Base-by-base conservation (phyloP, 2,113 vertebrate species). In the Phalacrocorax brasilianus region DNA sequence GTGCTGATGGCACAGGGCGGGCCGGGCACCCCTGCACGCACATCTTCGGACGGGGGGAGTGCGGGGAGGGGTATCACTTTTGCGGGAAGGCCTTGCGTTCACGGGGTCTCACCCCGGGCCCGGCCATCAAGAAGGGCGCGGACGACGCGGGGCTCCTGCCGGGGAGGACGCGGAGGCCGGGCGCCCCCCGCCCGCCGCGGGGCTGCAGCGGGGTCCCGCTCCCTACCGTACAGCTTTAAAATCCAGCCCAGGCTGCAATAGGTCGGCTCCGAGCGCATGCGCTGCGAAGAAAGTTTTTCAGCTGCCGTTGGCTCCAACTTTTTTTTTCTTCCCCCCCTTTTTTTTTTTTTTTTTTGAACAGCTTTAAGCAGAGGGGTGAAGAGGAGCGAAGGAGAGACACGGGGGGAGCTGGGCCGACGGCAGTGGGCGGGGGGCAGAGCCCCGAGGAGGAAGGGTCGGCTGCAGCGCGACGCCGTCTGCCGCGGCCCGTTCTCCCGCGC, bases 241-340 rank as follows among this genome's bases (percentile, higher is more conserved):
- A 97, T 96, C 94, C 96, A 95, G 95, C 93, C 80, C 96, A 70
- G 93, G 42, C 96, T 98, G 97, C 97, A 95, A 98, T 98, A 98
- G 98, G 98, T 92, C 91, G 94, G 91, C 44, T 66, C 58, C 87
- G 17, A 26, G 98, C 99, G 99, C 99, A 99, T 99, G 99, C 99
- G 99, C 98, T 80, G 17, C 95, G 45, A 40, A 49, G 81, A 89
- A 97, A 98, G 95, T 91, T 96, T 95, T 97, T 95, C 96, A 93
- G 96, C 97, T 87, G 97, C 95, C 93, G 96, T 97, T 95, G 96
- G 97, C 94, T 95, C 84, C 59, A 95, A 97, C 22, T 18, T 8
- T 9, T 4, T 7, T 32, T 7, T 19, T 11, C 7, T 8, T 23
- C 9, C 6, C 42, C 42, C 42, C 6, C 35, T 16, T 49, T 30